These are phyloP conservation scores for Cuculus canorus DNA, from an alignment of 2,797 vertebrate genomes.

Conservation along the genomic window DNA sequence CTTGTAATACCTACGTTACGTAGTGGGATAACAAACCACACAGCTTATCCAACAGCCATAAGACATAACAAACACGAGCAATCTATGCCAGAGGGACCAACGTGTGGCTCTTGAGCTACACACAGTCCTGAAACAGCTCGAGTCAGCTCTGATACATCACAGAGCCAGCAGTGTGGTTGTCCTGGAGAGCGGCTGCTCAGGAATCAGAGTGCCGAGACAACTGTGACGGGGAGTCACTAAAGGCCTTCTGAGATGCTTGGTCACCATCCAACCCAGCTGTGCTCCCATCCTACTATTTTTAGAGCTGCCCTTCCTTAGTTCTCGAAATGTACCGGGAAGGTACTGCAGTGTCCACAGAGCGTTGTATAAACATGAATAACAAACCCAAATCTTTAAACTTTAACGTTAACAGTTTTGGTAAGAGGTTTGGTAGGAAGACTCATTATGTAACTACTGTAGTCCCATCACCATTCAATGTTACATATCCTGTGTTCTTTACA, in stretches of 20 bases:
- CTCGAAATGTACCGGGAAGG: neutral
- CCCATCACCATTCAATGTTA: neutral
- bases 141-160: neutral
- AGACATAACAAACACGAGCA: neutral
- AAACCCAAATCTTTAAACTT: neutral
- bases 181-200: neutral
- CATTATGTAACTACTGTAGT: neutral
- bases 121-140: neutral
- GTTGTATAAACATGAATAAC: neutral
- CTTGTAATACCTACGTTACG: neutral
- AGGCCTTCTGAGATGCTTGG: neutral
- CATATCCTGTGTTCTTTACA: neutral
- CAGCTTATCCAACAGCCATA: neutral
- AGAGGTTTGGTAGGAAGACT: neutral
- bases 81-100: neutral
- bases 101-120: neutral
- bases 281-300: neutral
- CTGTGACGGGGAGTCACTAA: slow-evolving; percentile 2
- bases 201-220: neutral
- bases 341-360: neutral
- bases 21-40: neutral
- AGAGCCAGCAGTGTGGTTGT: neutral
- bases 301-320: slow-evolving; percentile 8
- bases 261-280: slow-evolving; percentile 20
- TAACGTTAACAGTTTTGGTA: neutral